A percentile compares a stretch with the other conserved stretches of the same genome.
These are phyloP conservation scores for Drosophila lowei DNA, from an alignment of 1,140 invertebrate genomes.

Conservation along the genomic window DNA sequence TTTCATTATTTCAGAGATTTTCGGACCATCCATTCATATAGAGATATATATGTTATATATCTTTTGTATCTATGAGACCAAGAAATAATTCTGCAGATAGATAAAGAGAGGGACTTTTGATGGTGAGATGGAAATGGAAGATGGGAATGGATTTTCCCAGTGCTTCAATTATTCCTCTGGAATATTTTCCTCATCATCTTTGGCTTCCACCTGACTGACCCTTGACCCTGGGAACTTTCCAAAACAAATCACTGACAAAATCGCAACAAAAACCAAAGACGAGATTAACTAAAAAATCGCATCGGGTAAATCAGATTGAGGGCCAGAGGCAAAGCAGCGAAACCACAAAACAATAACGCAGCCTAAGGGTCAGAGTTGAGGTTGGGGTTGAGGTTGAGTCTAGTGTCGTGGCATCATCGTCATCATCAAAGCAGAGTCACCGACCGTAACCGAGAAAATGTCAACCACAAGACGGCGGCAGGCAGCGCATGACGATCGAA, in stretches of 20 bases:
- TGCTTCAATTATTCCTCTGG: background rate
- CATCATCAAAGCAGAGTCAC: constrained; percentile 73
- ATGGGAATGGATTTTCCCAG: too few relatives aligned
- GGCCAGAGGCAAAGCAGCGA: constrained; percentile 19
- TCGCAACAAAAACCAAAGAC: constrained; percentile 8
- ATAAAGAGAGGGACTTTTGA: too few relatives aligned
- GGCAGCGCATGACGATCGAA: constrained; percentile 26
- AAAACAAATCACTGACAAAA: background rate
- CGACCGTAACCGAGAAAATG: constrained; percentile 66
- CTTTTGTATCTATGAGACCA: too few relatives aligned
- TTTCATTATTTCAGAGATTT: too few relatives aligned
- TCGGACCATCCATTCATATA: too few relatives aligned
- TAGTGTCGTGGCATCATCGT: constrained; percentile 8
- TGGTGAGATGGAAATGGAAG: background rate
- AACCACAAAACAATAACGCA: constrained; percentile 28
- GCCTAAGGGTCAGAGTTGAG: constrained; percentile 30
- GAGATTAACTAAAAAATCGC: constrained; percentile 54
- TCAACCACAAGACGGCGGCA: constrained; percentile 68
- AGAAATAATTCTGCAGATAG: too few relatives aligned
- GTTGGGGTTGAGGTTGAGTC: constrained; percentile 3
- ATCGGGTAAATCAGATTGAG: constrained; percentile 58
- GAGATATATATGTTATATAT: too few relatives aligned
- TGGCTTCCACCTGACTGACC: background rate
- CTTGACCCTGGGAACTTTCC: constrained; percentile 5
- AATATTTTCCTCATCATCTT: background rate